Evolutionary conservation across 2,888 invertebrate species (phyloP), one percentile per base, ranked within the genome.

Genomic region (Sarcophaga carnaria): DNA sequence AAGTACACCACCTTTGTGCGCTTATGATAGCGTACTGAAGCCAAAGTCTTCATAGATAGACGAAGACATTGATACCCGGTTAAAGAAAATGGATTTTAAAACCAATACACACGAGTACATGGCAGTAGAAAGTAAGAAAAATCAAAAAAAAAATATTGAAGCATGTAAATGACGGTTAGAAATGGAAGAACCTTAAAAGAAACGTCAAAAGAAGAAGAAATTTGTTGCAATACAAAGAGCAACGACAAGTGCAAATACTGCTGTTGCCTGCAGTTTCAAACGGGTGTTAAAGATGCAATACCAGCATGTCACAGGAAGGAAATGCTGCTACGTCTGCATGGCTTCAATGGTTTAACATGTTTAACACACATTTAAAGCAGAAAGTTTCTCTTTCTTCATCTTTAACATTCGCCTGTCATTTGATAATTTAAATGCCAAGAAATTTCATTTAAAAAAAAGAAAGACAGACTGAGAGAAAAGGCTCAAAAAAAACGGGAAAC

Each of bases 261-360:
- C 37, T 2, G 37, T 2, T 37, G 37, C 37, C 37, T 37, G 8
- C 37, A 64, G 74, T 69, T 67, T 37, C 60, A 70, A 64, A 60
- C 47, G 71, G 75, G 75, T 75, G 37, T 37, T 37, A 37, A 37
- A 37, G 37, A 37, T 0, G 37, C 37, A 37, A 37, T 37, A 70
- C 47, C 80, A 70, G 70, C 59, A 79, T 80, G 79, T 80, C 70
- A 80, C 75, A 75, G 83, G 83, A 84, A 84, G 83, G 79, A 80
- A 75, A 1, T 37, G 37, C 37, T 37, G 8, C 37, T 37, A 37
- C 69, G 69, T 75, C 79, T 83, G 79, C 83, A 79, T 83, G 83
- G 63, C 79, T 83, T 79, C 69, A 79, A 83, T 75, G 69, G 67
- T 60, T 74, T 8, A 37, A 75, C 75, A 79, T 74, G 75, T 64